Conservation (phyloP, 2,797 vertebrate species). For the Ispidina picta region DNA sequence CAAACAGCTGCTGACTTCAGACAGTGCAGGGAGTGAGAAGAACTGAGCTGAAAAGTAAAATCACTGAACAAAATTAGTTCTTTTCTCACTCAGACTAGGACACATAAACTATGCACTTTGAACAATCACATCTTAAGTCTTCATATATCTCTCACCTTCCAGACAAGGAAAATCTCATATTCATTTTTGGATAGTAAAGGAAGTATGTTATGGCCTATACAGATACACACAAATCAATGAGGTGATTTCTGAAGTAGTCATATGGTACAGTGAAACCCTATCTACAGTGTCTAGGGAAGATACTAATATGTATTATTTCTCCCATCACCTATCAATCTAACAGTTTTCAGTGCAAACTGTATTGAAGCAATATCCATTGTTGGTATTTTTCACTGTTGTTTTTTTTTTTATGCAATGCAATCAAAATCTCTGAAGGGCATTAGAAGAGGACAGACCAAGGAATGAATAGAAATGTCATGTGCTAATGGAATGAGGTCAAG, state of each 20-base stretch:
- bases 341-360: not conserved
- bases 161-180: not conserved
- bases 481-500: not conserved
- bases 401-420: no score
- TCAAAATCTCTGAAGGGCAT: not conserved
- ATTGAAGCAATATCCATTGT: not conserved
- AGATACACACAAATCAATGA: not conserved
- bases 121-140: not conserved
- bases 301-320: not conserved
- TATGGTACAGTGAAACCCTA: not conserved
- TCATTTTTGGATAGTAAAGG: not conserved
- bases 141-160: not conserved
- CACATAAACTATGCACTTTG: not conserved
- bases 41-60: no score
- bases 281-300: not conserved
- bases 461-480: not conserved
- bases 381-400: not conserved
- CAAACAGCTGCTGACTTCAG: no score
- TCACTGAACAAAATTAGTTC: no score
- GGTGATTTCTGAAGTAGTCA: not conserved
- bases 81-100: no score
- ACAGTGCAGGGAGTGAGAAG: no score
- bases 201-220: not conserved
- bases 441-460: not conserved
- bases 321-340: not conserved